A percentile compares a stretch with the other conserved stretches of the same genome.
These are phyloP conservation scores for Odontocolon sp. DNA, from an alignment of 2,888 invertebrate genomes.

Conservation along the genomic window DNA sequence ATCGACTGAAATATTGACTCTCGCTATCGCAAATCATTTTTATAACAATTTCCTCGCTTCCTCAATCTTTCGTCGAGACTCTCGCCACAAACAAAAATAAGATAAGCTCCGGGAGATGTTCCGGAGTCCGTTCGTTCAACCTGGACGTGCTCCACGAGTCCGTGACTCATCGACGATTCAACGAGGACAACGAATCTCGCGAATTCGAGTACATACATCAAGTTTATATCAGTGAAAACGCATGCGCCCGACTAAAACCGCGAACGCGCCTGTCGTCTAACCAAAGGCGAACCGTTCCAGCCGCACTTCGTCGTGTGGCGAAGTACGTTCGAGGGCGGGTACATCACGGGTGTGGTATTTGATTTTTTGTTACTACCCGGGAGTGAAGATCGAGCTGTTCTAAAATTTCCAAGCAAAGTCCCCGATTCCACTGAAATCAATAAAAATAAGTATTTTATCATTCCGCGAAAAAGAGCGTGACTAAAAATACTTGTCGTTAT, in stretches of 20 bases:
- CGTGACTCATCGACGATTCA: slow-evolving; percentile 38
- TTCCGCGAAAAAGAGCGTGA: not conserved
- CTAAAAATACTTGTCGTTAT: not conserved
- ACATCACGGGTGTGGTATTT: slow-evolving; percentile 74
- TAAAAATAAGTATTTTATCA: not conserved
- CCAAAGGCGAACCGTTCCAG: slow-evolving; percentile 50
- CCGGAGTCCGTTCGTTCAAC: slow-evolving; percentile 45
- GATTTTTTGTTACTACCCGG: slow-evolving; percentile 60
- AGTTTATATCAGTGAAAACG: slow-evolving; percentile 58
- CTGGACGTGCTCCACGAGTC: slow-evolving; percentile 17
- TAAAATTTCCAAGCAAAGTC: too few relatives aligned
- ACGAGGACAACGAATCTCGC: not conserved
- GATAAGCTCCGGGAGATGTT: not conserved
- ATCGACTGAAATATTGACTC: not conserved
- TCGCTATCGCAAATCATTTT: not conserved
- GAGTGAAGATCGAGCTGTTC: too few relatives aligned
- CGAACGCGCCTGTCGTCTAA: slow-evolving; percentile 66
- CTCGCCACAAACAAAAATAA: not conserved
- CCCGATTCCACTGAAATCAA: too few relatives aligned
- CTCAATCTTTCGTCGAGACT: slow-evolving; percentile 1
- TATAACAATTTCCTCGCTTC: not conserved
- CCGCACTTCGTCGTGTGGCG: slow-evolving; percentile 59
- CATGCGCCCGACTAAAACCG: slow-evolving; percentile 68
- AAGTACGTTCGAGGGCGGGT: slow-evolving; percentile 58
- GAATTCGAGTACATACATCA: not conserved